These are phyloP conservation scores for Petrolisthes cinctipes DNA, from an alignment of 2,888 invertebrate genomes.

Conservation along the genomic window DNA sequence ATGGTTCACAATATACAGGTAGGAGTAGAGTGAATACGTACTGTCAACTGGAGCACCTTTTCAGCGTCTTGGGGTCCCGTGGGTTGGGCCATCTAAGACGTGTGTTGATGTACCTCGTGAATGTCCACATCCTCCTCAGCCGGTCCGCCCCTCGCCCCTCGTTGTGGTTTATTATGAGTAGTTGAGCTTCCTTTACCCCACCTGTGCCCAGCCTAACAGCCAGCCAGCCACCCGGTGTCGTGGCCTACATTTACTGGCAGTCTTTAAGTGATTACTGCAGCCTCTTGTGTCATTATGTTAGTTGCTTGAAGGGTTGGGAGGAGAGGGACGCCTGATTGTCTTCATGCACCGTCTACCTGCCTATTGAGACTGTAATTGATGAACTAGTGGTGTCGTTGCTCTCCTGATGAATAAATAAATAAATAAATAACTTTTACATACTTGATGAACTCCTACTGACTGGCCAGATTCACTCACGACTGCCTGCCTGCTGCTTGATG, in stretches of 20 bases:
- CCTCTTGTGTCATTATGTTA: not conserved
- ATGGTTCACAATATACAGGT: not conserved
- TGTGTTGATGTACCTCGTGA: too few species aligned
- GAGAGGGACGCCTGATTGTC: not conserved
- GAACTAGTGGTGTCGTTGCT: too few species aligned
- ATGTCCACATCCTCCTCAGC: not conserved
- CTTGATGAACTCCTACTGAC: too few species aligned
- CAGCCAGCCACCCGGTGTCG: not conserved
- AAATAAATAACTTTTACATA: too few species aligned
- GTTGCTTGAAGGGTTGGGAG: not conserved
- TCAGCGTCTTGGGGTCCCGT: too few species aligned
- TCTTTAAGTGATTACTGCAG: not conserved
- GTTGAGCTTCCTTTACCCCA: conserved; percentile 28
- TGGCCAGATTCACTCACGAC: too few species aligned
- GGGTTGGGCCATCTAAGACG: too few species aligned
- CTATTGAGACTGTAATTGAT: not conserved
- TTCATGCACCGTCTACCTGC: not conserved
- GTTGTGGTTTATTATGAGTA: not conserved
- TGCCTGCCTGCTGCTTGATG: too few species aligned
- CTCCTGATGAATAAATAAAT: too few species aligned
- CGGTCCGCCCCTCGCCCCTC: not conserved
- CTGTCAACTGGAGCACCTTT: not conserved
- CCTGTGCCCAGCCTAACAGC: not conserved
- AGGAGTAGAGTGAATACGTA: not conserved
- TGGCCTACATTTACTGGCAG: not conserved